These are phyloP conservation scores for Zaprionus obscuricornis DNA, from an alignment of 2,888 invertebrate genomes.

Conservation along the genomic window DNA sequence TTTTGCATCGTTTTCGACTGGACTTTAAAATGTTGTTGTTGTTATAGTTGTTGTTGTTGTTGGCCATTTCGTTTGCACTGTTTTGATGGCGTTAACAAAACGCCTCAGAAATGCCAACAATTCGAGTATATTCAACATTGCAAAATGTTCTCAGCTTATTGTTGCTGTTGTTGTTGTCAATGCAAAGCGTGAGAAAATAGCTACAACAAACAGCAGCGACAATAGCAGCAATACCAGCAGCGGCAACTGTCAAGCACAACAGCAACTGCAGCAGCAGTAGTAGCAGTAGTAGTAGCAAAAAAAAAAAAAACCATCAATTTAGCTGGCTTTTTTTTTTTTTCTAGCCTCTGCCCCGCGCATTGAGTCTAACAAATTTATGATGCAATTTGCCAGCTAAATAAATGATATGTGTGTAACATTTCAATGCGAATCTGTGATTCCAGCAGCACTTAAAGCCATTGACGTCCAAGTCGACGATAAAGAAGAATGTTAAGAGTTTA, in stretches of 20 bases:
- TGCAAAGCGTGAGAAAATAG: conserved; percentile 71
- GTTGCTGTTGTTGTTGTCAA: conserved; percentile 53
- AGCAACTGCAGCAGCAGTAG: conserved; percentile 9
- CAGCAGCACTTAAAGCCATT: too few relatives aligned
- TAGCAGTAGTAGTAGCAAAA: too few relatives aligned
- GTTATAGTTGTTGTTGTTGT: conserved; percentile 23
- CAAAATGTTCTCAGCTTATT: conserved; percentile 64
- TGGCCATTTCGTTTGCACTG: conserved; percentile 20
- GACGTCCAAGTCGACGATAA: too few relatives aligned
- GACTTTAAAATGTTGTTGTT: conserved; percentile 26
- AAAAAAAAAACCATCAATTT: conserved; percentile 50
- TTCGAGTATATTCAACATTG: conserved; percentile 68
- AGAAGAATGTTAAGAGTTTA: too few relatives aligned
- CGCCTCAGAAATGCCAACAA: conserved; percentile 63
- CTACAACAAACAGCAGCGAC: conserved; percentile 29
- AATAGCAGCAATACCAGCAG: conserved; percentile 24
- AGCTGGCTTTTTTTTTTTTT: conserved; percentile 36
- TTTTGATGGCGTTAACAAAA: conserved; percentile 44
- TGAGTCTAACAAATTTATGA: conserved; percentile 24
- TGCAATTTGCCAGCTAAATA: conserved; percentile 23
- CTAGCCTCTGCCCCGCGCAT: conserved; percentile 11
- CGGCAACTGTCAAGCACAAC: conserved; percentile 31
- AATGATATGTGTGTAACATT: neutral
- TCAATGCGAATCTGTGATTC: too few relatives aligned
- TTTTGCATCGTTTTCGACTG: conserved; percentile 40